Percentiles rank a stretch among this genome's conserved stretches.
phyloP scores from a whole-genome alignment of 2,888 invertebrate species.

The Plebejus argus region DNA sequence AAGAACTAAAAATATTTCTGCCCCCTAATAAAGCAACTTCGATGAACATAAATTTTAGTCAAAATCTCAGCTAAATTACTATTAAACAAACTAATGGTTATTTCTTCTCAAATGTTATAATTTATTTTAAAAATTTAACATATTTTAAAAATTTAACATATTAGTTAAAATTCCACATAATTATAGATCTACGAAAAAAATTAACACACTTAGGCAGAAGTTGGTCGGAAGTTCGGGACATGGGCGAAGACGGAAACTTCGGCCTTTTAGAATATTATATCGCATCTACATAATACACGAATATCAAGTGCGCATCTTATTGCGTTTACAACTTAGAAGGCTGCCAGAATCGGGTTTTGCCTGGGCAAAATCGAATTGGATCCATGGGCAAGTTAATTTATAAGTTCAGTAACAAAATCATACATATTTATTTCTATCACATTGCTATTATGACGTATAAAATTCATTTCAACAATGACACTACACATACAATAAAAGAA shows the following conservation, averaged over 20 bases:
- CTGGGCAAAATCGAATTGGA: neutral
- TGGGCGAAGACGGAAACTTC: neutral
- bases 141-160: too few relatives aligned
- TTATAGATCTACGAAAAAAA: neutral
- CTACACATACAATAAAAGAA: neutral
- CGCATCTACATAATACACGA: slow-evolving; percentile 16
- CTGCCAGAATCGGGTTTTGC: neutral
- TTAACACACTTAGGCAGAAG: neutral
- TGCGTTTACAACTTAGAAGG: slow-evolving; percentile 19
- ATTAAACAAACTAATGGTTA: too few relatives aligned
- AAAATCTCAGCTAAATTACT: too few relatives aligned
- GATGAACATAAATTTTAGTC: too few relatives aligned
- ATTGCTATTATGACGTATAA: too few relatives aligned
- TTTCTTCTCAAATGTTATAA: too few relatives aligned
- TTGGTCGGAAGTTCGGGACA: neutral
- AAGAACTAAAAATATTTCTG: too few relatives aligned
- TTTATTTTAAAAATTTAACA: too few relatives aligned
- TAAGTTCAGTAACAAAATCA: neutral
- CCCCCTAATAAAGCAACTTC: too few relatives aligned
- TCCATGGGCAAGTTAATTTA: neutral
- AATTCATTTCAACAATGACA: too few relatives aligned
- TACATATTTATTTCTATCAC: neutral
- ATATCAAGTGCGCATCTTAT: slow-evolving; percentile 19
- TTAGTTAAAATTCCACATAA: too few relatives aligned
- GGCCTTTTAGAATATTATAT: slow-evolving; percentile 22